Percentiles rank a stretch among this genome's conserved stretches.
These are phyloP conservation scores for Drosophila mimica DNA, from an alignment of 2,888 invertebrate species.

Conservation along the genomic window DNA sequence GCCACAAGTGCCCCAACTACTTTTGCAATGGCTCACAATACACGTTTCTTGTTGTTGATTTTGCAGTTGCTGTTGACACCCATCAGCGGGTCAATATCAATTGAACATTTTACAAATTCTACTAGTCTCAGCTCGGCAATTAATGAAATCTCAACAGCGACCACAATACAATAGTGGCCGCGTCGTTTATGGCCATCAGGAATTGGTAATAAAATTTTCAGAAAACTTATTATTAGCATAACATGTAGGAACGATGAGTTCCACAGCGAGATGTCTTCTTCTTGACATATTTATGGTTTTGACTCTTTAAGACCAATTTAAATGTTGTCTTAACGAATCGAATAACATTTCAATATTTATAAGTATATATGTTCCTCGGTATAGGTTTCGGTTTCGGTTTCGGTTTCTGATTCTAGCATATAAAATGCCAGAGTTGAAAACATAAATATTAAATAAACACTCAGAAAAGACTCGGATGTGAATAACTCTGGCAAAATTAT, in stretches of 20 bases:
- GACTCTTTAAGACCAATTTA: conserved; percentile 46
- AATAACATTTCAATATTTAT: conserved; percentile 57
- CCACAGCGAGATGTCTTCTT: conserved; percentile 16
- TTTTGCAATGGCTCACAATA: conserved; percentile 63
- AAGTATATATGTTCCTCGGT: conserved; percentile 33
- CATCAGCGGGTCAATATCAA: conserved; percentile 35
- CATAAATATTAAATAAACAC: conserved; percentile 30
- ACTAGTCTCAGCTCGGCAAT: conserved; percentile 17
- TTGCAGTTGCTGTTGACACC: conserved; percentile 36
- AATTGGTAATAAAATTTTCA: conserved; percentile 56
- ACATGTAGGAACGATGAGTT: conserved; percentile 57
- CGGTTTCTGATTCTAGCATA: conserved; percentile 11
- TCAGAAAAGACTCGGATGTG: conserved; percentile 17
- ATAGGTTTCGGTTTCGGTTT: conserved; percentile 8
- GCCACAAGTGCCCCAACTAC: conserved; percentile 20
- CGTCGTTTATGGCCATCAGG: conserved; percentile 17
- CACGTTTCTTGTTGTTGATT: conserved; percentile 46
- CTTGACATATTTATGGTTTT: conserved; percentile 70
- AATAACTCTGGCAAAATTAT: conserved; percentile 34
- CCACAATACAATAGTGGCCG: conserved; percentile 7
- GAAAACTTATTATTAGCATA: conserved; percentile 67
- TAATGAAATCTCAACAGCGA: conserved; percentile 4
- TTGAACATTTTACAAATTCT: conserved; percentile 34
- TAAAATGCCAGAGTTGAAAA: conserved; percentile 76
- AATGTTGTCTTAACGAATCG: conserved; percentile 22